Base-by-base conservation (phyloP, 2,888 invertebrate species). In the Drosophila dives region DNA sequence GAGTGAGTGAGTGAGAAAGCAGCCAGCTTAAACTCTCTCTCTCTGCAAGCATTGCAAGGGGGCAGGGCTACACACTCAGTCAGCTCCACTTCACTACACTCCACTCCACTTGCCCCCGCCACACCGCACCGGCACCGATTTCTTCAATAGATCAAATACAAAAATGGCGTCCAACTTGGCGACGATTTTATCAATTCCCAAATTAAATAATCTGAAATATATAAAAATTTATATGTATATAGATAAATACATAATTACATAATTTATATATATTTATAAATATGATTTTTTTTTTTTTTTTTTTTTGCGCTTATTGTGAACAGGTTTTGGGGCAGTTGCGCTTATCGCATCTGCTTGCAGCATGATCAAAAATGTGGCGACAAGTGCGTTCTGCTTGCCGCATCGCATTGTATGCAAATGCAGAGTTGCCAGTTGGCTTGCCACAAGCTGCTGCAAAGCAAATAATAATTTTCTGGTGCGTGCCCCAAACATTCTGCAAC, bases 381-480 rank as follows among this genome's bases (percentile, higher is more conserved):
- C 77, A 79, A 79, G 79, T 79, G 81, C 79, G 77, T 70, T 53
- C 64, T 53, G 60, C 17, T 34, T 58, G 50, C 48, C 38, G 51
- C 40, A 51, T 55, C 64, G 56, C 84, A 85, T 85, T 85, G 85
- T 85, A 85, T 85, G 85, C 85, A 89, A 89, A 85, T 85, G 58
- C 70, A 7, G 29, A 11, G 29, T 23, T 17, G 11, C 50, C 40
- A 54, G 38, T 60, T 53, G 61, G 61, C 54, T 32, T 54, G 38
- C 54, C 54, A 40, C 51, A 56, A 63, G 42, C 49, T 6, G 62
- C 15, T 17, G 42, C 49, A 45, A 45, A 11, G 34, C 64, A 65
- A 65, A 49, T 72, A 65, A 49, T 72, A 60, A 58, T 54, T 68
- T 68, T 70, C 59, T 78, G 84, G 89, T 89, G 84, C 84, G 84